Evolutionary conservation across 2,113 vertebrate genomes (phyloP), one percentile per base, ranked within the genome.

Genomic region (Seriola aureovittata): DNA sequence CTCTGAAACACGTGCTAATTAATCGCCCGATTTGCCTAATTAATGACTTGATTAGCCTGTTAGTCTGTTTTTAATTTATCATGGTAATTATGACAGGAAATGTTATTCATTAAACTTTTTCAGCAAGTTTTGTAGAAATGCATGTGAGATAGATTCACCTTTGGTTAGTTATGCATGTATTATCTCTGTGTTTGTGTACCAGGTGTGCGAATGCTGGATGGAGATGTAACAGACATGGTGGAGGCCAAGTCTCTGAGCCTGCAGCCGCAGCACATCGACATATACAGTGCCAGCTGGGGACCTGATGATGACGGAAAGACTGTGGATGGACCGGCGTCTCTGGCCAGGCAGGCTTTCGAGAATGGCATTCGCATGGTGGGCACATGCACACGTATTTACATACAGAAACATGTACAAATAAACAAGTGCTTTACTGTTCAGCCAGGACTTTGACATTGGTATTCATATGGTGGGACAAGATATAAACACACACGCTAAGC

Each of bases 221-320:
- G 98, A 77, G 98, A 99, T 14, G 98, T 99, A 70, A 99, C 98
- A 0, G 98, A 99, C 90, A 99, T 99, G 98, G 98, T 99, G 42
- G 98, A 99, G 92, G 98, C 98, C 1, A 98, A 97, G 80, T 99
- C 98, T 10, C 95, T 99, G 23, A 98, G 97, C 86, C 96, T 99
- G 48, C 97, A 99, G 62, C 98, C 97, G 1, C 97, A 99, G 79
- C 97, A 99, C 71, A 98, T 99, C 23, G 97, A 99, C 88, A 98
- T 99, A 87, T 99, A 99, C 93, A 99, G 97, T 5, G 98, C 98
- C 82, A 99, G 97, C 94, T 99, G 98, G 98, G 98, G 98, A 40
- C 98, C 98, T 0, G 98, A 99, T 70, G 98, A 99, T 0, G 98
- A 99, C 0, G 98, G 98, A 50, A 99, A 99, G 92, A 99, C 98